Conservation (phyloP, 2,888 invertebrate species). For the Amphiduros pacificus region DNA sequence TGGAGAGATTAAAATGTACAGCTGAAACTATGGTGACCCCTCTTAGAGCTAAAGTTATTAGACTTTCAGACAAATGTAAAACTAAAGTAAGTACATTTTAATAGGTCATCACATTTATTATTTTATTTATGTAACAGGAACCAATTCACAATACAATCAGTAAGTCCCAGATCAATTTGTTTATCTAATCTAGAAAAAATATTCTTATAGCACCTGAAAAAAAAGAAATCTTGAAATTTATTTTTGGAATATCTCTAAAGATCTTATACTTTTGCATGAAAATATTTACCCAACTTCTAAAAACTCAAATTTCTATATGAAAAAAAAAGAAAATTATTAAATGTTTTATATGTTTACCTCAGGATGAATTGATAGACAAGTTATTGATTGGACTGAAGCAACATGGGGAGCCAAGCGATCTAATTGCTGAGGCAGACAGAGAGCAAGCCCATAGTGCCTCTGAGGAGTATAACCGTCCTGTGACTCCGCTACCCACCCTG, state of each 20-base stretch:
- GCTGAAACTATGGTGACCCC: slow-evolving; percentile 36
- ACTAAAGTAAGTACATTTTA: slow-evolving; percentile 41
- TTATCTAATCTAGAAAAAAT: no score
- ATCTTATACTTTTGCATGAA: no score
- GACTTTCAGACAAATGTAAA: slow-evolving; percentile 44
- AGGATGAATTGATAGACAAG: slow-evolving; percentile 46
- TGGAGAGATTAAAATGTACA: slow-evolving; percentile 37
- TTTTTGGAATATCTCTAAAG: no score
- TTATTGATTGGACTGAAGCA: slow-evolving; percentile 39
- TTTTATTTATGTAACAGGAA: no score
- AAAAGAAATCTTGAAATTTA: no score
- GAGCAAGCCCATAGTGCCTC: slow-evolving; percentile 31
- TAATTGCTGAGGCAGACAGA: slow-evolving; percentile 39
- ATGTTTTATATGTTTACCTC: background rate
- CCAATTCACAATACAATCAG: no score
- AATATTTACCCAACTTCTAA: no score
- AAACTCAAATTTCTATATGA: no score
- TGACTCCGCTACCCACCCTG: slow-evolving; percentile 25
- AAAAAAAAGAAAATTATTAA: background rate
- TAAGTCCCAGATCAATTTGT: no score
- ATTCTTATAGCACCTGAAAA: no score
- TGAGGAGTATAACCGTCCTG: slow-evolving; percentile 40
- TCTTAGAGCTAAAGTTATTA: slow-evolving; percentile 41
- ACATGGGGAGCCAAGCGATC: slow-evolving; percentile 34
- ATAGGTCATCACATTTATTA: no score